Percentiles rank a stretch among this genome's conserved stretches.
Conservation (phyloP, 2,113 vertebrate species). For the Ophthalmotilapia sp. region DNA sequence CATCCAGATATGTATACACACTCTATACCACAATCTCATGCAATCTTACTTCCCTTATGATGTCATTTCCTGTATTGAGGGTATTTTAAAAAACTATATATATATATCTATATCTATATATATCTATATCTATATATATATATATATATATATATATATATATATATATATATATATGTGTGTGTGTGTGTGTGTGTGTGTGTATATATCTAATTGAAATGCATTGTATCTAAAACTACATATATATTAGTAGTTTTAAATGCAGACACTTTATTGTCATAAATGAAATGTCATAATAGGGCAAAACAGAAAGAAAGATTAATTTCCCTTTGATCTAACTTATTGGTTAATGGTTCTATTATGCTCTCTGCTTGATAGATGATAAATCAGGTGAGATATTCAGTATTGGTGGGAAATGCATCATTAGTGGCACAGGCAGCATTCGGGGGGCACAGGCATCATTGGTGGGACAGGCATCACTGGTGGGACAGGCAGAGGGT, state of each 20-base stretch:
- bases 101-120: too few relatives aligned
- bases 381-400: background rate
- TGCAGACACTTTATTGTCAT: background rate
- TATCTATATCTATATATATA: too few relatives aligned
- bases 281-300: background rate
- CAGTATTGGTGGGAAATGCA: background rate
- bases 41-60: background rate
- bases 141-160: too few relatives aligned
- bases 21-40: background rate
- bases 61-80: background rate
- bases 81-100: background rate
- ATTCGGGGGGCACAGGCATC: accelerated
- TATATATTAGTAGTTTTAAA: background rate
- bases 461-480: accelerated
- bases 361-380: background rate
- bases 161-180: too few relatives aligned
- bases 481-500: background rate
- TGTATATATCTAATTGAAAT: too few relatives aligned
- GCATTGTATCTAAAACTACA: too few relatives aligned
- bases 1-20: background rate
- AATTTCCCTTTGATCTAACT: background rate
- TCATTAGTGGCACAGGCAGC: background rate
- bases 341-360: background rate
- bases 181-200: too few relatives aligned
- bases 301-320: background rate